A percentile compares a stretch with the other conserved stretches of the same genome.
Evolutionary conservation across 2,797 vertebrate genomes (phyloP).

Genomic region (Oreochromis grahami): DNA sequence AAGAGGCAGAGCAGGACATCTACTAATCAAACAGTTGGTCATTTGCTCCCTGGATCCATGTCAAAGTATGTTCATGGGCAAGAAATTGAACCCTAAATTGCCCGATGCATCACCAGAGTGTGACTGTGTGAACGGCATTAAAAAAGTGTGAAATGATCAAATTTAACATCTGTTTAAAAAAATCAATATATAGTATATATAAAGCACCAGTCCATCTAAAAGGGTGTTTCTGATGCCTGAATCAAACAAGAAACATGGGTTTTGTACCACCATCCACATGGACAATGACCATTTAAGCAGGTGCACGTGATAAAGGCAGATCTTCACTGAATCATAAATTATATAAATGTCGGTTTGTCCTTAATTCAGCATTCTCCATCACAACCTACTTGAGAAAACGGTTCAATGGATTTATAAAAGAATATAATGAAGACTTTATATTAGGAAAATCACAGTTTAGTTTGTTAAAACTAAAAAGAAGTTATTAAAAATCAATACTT

Average conservation of each 20-base stretch:
- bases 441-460: not conserved
- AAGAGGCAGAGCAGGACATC: not conserved
- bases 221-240: not conserved
- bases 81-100: not conserved
- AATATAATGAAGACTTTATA: not conserved
- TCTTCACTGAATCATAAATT: not conserved
- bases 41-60: not conserved
- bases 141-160: not conserved
- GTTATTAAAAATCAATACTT: not conserved
- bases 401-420: not conserved
- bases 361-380: too few species aligned
- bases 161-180: not conserved
- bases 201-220: not conserved
- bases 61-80: not conserved
- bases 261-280: not conserved
- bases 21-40: not conserved
- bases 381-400: not conserved
- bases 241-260: not conserved
- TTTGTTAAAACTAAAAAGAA: not conserved
- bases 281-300: not conserved
- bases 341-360: too few species aligned
- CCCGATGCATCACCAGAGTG: not conserved
- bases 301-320: not conserved
- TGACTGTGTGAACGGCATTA: not conserved
- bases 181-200: not conserved